Conservation (phyloP, 1,140 invertebrate genomes). For the Caenorhabditis latens region DNA sequence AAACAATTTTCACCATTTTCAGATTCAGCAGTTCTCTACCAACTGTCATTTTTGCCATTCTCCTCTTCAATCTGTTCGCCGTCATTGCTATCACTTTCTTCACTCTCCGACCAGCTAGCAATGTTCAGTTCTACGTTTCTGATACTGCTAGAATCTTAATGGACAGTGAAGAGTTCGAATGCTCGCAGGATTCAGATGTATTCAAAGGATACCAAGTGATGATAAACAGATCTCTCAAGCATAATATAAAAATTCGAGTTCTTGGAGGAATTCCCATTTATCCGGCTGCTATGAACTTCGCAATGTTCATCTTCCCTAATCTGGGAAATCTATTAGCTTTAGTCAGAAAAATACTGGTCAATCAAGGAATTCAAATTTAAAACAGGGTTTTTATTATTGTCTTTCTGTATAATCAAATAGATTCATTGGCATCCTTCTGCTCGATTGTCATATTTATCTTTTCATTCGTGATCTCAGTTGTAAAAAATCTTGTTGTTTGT, state of each 20-base stretch:
- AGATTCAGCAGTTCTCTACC: not conserved
- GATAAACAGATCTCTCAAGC: slow-evolving; percentile 37
- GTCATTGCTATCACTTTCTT: not conserved
- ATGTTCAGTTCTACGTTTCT: not conserved
- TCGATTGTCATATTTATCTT: too few species aligned
- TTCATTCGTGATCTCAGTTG: too few species aligned
- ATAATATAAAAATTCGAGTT: not conserved
- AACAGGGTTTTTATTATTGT: not conserved
- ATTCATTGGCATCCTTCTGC: not conserved
- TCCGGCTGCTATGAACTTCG: not conserved
- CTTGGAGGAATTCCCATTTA: slow-evolving; percentile 3
- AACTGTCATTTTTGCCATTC: not conserved
- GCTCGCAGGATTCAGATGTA: not conserved
- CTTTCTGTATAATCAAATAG: too few species aligned
- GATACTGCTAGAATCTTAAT: not conserved
- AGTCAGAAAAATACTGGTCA: not conserved
- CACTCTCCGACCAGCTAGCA: slow-evolving; percentile 1
- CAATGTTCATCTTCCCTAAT: slow-evolving; percentile 1
- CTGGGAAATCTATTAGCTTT: not conserved
- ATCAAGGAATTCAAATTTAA: not conserved
- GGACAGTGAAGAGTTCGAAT: slow-evolving; percentile 32
- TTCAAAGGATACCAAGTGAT: slow-evolving; percentile 21
- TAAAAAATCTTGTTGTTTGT: too few species aligned
- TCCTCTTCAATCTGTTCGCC: not conserved
- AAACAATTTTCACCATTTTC: too few species aligned